Evolutionary conservation across 2,113 vertebrate genomes (phyloP).

Genomic region (Jaculus jaculus): DNA sequence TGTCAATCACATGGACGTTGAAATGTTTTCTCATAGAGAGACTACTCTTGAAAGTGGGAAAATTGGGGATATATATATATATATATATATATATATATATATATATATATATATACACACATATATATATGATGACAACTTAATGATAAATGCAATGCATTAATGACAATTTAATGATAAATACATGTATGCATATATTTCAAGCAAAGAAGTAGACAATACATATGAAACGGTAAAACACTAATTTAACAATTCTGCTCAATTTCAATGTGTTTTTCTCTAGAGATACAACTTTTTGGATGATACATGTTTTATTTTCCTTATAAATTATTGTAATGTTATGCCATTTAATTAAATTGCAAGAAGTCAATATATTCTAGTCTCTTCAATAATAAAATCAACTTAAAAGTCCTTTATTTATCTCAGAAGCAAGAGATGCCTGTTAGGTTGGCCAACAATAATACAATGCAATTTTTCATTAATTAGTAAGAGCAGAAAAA

Average conservation of each 20-base stretch:
- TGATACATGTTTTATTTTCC: background rate
- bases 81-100: background rate
- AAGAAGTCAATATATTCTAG: background rate
- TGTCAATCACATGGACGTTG: slow-evolving; percentile 5
- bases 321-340: background rate
- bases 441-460: slow-evolving; percentile 2
- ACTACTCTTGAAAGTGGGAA: background rate
- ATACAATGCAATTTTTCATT: background rate
- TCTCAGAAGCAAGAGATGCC: background rate
- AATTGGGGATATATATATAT: background rate
- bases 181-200: too few species aligned
- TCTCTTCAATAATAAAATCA: slow-evolving; percentile 31
- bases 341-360: slow-evolving; percentile 33
- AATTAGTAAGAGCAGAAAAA: background rate
- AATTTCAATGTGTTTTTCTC: background rate
- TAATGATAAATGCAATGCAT: too few species aligned
- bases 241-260: background rate
- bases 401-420: slow-evolving; percentile 41
- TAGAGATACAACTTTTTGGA: background rate
- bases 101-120: too few species aligned
- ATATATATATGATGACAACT: too few species aligned
- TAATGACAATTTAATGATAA: background rate
- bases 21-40: background rate
- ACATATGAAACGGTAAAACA: too few species aligned
- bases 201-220: background rate